Conservation (phyloP, 2,888 invertebrate genomes). For the Tyria jacobaeae region DNA sequence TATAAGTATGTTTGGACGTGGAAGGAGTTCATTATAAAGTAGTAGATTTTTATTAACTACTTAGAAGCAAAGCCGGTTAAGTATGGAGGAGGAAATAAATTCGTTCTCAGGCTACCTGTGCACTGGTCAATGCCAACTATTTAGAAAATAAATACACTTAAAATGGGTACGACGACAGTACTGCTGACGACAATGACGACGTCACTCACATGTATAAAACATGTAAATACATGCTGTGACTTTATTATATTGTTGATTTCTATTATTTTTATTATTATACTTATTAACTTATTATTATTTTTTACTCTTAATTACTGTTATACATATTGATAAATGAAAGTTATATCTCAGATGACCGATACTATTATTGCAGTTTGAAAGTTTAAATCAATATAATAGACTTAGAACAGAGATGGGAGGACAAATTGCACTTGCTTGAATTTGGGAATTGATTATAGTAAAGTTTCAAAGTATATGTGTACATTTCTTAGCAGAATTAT, state of each 20-base stretch:
- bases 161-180: conserved; percentile 74
- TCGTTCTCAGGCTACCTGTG: conserved; percentile 42
- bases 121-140: conserved; percentile 67
- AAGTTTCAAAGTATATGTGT: conserved; percentile 51
- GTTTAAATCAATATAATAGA: conserved; percentile 40
- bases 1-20: conserved; percentile 58
- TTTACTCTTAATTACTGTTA: conserved; percentile 67
- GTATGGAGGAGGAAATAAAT: conserved; percentile 18
- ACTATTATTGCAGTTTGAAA: conserved; percentile 58
- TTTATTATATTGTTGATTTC: conserved; percentile 77
- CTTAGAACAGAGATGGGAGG: conserved; percentile 43
- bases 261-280: conserved; percentile 62
- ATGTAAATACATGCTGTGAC: conserved; percentile 77
- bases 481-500: conserved; percentile 53
- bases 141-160: conserved; percentile 64
- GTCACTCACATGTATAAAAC: conserved; percentile 61
- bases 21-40: conserved; percentile 58
- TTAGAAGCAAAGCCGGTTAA: conserved; percentile 49
- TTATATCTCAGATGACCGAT: conserved; percentile 77
- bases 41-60: conserved; percentile 66
- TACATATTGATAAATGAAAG: conserved; percentile 68
- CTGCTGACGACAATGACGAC: conserved; percentile 57
- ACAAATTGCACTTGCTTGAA: conserved; percentile 69
- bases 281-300: conserved; percentile 56
- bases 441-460: conserved; percentile 78